phyloP scores from a whole-genome alignment of 2,888 invertebrate genomes.

The Griposia aprilina region DNA sequence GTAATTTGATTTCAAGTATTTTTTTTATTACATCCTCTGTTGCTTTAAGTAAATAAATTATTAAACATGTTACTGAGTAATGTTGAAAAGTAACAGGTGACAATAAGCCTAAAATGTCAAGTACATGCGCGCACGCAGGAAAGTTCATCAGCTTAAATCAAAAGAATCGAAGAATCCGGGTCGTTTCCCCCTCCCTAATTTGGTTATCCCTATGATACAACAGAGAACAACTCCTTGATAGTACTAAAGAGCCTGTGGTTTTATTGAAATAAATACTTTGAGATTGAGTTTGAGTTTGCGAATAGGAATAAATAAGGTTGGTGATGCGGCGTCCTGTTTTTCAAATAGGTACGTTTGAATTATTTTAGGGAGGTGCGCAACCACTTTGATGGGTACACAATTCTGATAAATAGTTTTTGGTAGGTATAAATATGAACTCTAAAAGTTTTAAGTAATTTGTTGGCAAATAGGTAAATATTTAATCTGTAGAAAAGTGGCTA shows the following conservation, averaged over 20 bases:
- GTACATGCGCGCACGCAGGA: constrained; percentile 17
- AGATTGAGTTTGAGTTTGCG: too few relatives aligned
- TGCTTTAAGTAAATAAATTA: constrained; percentile 32
- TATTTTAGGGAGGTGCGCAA: neutral
- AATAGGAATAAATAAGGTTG: neutral
- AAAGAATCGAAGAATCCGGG: constrained; percentile 32
- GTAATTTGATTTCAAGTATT: constrained; percentile 11
- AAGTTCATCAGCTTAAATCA: neutral
- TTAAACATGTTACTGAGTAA: constrained; percentile 11
- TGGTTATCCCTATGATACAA: neutral
- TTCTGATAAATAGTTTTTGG: neutral
- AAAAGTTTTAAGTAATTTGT: neutral
- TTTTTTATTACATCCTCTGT: constrained; percentile 11
- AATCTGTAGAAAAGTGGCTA: neutral
- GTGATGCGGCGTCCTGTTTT: neutral
- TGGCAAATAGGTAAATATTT: neutral
- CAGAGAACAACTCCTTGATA: too few relatives aligned
- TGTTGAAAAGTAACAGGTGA: constrained; percentile 28
- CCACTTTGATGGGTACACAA: neutral
- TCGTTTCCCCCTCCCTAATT: neutral
- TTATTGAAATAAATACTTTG: too few relatives aligned
- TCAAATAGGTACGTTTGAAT: neutral
- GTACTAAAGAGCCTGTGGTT: too few relatives aligned
- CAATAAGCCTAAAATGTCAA: constrained; percentile 49
- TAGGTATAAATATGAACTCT: neutral